Evolutionary conservation across 53 echinoderm and acorn worm species (phyloP), one percentile per base, ranked within the genome.

Genomic region (Paracentrotus lividus): DNA sequence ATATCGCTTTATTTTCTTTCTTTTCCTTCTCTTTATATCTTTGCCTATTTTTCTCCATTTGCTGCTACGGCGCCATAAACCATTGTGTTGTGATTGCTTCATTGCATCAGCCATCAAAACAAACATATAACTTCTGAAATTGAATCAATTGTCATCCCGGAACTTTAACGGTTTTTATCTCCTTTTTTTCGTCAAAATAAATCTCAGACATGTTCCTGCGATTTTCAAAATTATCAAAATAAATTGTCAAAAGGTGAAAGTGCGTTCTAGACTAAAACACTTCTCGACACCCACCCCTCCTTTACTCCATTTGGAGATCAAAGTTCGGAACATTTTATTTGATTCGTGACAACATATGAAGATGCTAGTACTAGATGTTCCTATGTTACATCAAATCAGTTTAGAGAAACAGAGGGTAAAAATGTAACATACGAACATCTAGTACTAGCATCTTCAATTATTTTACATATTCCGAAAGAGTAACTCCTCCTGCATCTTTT

Each of bases 161-260:
- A 81, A 81, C 81, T 81, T 12, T 81, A 81, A 47, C 26, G 47
- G 13, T 81, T n/a, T n/a, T 81, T 81, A 81, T 81, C n/a, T 81
- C 45, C 81, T 47, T 47, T 44, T 27, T 45, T 81, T n/a, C n/a
- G 47, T 81, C 81, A 81, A 81, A 81, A 81, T 81, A 81, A 27
- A 45, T 45, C n/a, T 26, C 45, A 81, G n/a, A 81, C 26, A 27
- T 49, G 2, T 47, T n/a, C 81, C 47, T 81, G n/a, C 10, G 47
- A 49, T 81, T 23, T n/a, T n/a, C n/a, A n/a, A n/a, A 45, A 81
- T 81, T 26, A 27, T n/a, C 81, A 81, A 81, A 81, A 81, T 81
- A 26, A 47, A 81, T 81, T 26, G 27, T 27, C 45, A 18, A 47
- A 81, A 81, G 81, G 47, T 81, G 26, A 81, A 47, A 81, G 81